Evolutionary conservation across 2,113 vertebrate genomes (phyloP).

Genomic region (Perccottus glenii): DNA sequence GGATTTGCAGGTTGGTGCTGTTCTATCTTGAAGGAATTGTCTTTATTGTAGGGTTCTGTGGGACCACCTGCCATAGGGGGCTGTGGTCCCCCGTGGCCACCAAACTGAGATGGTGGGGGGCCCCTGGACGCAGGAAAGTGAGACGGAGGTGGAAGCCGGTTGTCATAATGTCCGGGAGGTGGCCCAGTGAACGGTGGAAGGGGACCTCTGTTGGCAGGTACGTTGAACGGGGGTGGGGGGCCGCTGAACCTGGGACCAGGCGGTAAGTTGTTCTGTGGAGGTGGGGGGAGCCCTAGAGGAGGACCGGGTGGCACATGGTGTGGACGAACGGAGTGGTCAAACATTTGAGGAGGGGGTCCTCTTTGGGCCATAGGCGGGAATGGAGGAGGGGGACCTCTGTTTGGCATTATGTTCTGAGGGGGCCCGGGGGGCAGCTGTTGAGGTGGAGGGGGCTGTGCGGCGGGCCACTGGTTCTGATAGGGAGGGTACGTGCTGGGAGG

Average conservation of each 20-base stretch:
- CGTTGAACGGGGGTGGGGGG: conserved; percentile 87
- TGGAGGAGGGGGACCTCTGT: conserved; percentile 69
- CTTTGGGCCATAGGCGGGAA: conserved; percentile 74
- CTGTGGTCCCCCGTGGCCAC: conserved; percentile 79
- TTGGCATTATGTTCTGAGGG: conserved; percentile 76
- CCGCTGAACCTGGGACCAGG: conserved; percentile 82
- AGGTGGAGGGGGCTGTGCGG: conserved; percentile 41
- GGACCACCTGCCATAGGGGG: conserved; percentile 51
- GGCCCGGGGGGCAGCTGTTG: conserved; percentile 73
- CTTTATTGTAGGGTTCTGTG: conserved; percentile 68
- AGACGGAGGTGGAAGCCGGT: conserved; percentile 80
- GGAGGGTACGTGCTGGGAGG: conserved; percentile 68
- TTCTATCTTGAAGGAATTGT: conserved; percentile 69
- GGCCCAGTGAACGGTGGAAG: conserved; percentile 72
- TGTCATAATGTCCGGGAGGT: conserved; percentile 80
- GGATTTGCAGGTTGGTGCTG: conserved; percentile 56
- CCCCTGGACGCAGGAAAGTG: conserved; percentile 84
- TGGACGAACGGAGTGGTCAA: conserved; percentile 80
- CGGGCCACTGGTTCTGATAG: conserved; percentile 79
- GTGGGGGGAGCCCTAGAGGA: conserved; percentile 74
- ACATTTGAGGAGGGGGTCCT: conserved; percentile 74
- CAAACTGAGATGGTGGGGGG: conserved; percentile 80
- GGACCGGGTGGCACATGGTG: conserved; percentile 82
- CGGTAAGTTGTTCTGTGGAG: conserved; percentile 75
- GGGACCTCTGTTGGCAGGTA: conserved; percentile 85